phyloP scores from a whole-genome alignment of 2,888 invertebrate genomes.

The Maniola hyperantus region DNA sequence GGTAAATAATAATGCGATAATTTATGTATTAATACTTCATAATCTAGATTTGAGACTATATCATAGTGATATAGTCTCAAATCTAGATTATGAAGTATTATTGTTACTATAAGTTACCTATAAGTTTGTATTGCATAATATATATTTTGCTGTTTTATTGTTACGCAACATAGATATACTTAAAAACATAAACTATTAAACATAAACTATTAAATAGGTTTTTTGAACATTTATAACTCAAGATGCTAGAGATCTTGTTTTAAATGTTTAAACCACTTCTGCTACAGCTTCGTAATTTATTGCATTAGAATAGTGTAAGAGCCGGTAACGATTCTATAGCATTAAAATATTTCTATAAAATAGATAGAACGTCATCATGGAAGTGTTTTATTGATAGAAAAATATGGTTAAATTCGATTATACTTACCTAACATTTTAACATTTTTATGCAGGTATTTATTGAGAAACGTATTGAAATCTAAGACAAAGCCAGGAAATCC shows the following conservation, averaged over 20 bases:
- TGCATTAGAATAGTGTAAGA: constrained; percentile 14
- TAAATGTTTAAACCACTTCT: constrained; percentile 8
- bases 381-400: no score
- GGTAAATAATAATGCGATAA: no score
- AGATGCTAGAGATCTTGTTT: constrained; percentile 1
- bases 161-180: background rate
- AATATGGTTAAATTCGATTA: no score
- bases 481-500: background rate
- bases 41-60: no score
- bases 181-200: background rate
- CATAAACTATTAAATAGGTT: background rate
- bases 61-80: no score
- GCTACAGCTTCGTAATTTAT: constrained; percentile 28
- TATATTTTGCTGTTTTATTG: background rate
- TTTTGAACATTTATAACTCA: constrained; percentile 3
- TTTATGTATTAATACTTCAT: no score
- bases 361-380: no score
- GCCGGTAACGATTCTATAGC: background rate
- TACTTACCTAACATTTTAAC: background rate
- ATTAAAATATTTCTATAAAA: background rate
- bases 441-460: background rate
- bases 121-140: no score
- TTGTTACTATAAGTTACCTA: no score
- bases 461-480: background rate
- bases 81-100: no score